Conservation (phyloP, 2,888 invertebrate genomes). For the Parnassius glacialis region DNA sequence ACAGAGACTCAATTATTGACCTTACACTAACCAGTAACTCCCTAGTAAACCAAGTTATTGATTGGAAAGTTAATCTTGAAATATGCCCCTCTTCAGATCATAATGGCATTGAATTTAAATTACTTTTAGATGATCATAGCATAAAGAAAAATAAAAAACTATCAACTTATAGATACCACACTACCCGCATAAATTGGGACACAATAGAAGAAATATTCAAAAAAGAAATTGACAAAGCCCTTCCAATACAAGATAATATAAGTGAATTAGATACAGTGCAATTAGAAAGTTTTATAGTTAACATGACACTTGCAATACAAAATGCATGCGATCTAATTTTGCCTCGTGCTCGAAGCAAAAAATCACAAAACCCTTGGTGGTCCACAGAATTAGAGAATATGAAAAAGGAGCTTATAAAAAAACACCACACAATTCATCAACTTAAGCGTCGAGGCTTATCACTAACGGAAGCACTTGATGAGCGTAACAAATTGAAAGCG, state of each 20-base stretch:
- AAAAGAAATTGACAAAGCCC: background rate
- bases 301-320: background rate
- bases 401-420: slow-evolving; percentile 17
- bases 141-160: background rate
- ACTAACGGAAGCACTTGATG: background rate
- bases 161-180: slow-evolving; percentile 1
- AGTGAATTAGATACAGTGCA: background rate
- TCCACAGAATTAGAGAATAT: slow-evolving; percentile 16
- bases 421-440: slow-evolving; percentile 22
- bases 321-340: background rate
- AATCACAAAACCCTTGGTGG: slow-evolving; percentile 24
- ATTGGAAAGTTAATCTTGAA: slow-evolving; percentile 1
- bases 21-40: background rate
- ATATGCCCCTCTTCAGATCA: background rate
- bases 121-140: background rate
- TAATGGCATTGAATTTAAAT: background rate
- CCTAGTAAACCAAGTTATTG: background rate
- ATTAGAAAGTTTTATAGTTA: background rate
- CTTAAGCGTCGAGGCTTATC: slow-evolving; percentile 3
- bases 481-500: background rate
- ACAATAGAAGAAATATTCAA: background rate
- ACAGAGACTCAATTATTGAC: slow-evolving; percentile 2
- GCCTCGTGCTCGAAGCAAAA: background rate
- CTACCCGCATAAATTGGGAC: slow-evolving; percentile 1
- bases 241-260: background rate